Percentiles rank a stretch among this genome's conserved stretches.
phyloP scores from a whole-genome alignment of 2,888 invertebrate species.

The Melieria omissa region DNA sequence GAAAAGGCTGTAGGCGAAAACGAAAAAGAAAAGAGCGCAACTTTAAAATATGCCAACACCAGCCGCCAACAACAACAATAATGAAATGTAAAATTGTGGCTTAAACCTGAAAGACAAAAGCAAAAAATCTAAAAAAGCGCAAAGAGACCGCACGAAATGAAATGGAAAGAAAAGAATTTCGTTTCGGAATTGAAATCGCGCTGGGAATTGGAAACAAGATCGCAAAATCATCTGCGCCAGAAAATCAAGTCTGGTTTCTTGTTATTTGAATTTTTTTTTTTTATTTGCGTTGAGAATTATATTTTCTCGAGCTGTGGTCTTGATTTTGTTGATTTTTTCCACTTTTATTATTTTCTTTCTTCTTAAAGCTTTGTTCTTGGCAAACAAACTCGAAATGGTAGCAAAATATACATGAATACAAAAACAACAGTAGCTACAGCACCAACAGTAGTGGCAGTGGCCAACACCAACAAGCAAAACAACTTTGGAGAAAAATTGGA shows the following conservation, averaged over 20 bases:
- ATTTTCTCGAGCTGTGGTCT: no score
- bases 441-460: no score
- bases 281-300: neutral
- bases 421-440: neutral
- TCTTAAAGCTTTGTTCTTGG: neutral
- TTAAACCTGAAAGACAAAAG: neutral
- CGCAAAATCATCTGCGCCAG: neutral
- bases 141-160: neutral
- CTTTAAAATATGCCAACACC: no score
- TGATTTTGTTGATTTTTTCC: no score
- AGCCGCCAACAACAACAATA: no score
- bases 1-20: no score
- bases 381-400: neutral
- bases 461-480: neutral
- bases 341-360: neutral
- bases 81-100: neutral
- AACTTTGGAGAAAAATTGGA: slow-evolving; percentile 6
- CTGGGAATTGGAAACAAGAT: neutral
- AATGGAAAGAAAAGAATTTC: no score
- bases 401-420: neutral
- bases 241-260: slow-evolving; percentile 4
- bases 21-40: no score
- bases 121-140: neutral
- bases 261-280: neutral
- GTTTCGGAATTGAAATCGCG: neutral